Evolutionary conservation across 1,140 invertebrate species (phyloP), one percentile per base, ranked within the genome.

Genomic region (Drosophila pandora): DNA sequence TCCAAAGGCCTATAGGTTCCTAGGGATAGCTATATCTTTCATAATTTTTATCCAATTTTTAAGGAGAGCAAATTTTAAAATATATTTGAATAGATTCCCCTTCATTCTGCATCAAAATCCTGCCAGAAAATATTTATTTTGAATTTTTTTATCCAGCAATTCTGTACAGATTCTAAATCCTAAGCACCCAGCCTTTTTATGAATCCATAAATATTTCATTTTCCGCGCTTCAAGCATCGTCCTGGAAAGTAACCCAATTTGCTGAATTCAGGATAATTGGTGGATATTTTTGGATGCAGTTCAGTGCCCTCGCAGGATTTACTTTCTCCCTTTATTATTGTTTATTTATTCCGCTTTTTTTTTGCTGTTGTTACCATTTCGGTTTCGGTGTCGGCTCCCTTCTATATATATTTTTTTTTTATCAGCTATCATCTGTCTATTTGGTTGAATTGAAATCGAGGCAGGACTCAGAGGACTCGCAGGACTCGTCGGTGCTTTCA

Each of bases 351-450:
- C 10, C 25, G 25, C 21, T 53, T 43, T 53, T 50, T 43, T 57
- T 43, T 83, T 75, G 22, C 48, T 53, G 65, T 62, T 32, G 59
- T 58, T 69, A 32, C 17, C 3, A 34, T 53, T 41, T 55, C 28
- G 2, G 13, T 30, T 59, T 39, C 54, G 41, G 52, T 61, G 23
- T 43, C n/a, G 37, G 52, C 43, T 48, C 37, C 25, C 25, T 52
- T 68, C 3, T 55, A 6, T 63, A 25, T 62, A 13, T 8, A 6
- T 57, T 6, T 55, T 8, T 53, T 77, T 82, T 84, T 85, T 80
- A 80, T 85, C 77, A 68, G 55, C 60, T 17, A 79, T 79, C 52
- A 47, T 23, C 58, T 53, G 48, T 53, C 58, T 61, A 37, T 45
- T 60, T 17, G 41, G 43, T 60, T 63, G 54, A 34, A 63, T 45